Base-by-base conservation (phyloP, 2,113 vertebrate species). In the Lampris incognitus region DNA sequence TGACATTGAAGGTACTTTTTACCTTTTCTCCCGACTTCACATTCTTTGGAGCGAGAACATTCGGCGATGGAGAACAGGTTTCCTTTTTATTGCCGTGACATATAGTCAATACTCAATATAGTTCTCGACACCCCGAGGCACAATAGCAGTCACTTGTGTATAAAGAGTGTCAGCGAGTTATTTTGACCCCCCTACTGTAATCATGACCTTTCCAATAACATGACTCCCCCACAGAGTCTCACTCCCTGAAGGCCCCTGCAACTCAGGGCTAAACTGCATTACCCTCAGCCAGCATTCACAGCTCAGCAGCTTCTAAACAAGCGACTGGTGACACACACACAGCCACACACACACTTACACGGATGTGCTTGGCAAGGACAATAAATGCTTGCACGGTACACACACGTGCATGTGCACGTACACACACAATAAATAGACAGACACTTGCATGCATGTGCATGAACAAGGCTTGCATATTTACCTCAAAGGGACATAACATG, bases 21-120 rank as follows among this genome's bases (percentile, higher is more conserved):
- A 84, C 85, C 83, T 88, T 92, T 89, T 88, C 90, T 91, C 90
- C 92, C 88, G 92, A 94, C 95, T 93, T 85, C 94, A 85, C 85
- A 87, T 69, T 91, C 83, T 90, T 89, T 87, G 74, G 83, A 85
- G 76, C 74, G 69, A 79, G 76, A 88, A 84, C 86, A 87, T 87
- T 92, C 68, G 79, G 86, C 85, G 81, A 78, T 82, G 86, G 84
- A 92, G 88, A 90, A 94, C 93, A 93, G 90, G 78, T 91, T 92
- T 90, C 87, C 91, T 92, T 91, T 94, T 93, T 93, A 94, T 94
- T 93, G 90, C 88, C 84, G 78, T 93, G 94, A 94, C 92, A 93
- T 79, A 91, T 91, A 94, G 92, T 95, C 93, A 92, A 94, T 93
- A 94, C 92, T 94, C 92, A 94, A 94, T 93, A 94, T 95, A 93